Base-by-base conservation (phyloP, 2,888 invertebrate species). In the Habrosyne pyritoides region DNA sequence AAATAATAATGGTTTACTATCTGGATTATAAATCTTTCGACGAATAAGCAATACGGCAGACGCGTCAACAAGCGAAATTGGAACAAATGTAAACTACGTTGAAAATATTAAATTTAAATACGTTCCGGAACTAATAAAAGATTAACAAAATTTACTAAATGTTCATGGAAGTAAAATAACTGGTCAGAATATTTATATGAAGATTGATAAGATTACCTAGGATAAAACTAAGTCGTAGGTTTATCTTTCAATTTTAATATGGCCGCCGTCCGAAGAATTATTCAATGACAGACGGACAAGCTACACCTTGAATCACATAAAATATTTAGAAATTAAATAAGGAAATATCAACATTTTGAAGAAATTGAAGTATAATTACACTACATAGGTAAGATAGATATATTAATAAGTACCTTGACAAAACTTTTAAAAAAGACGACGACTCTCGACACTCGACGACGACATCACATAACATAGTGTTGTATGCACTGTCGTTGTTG, bases 341-440 rank as follows among this genome's bases (percentile, higher is more conserved):
- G 53, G 48, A 22, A 55, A 56, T 55, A 55, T 47, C 21, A 47
- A 53, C 48, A 52, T 66, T 56, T 61, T 57, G 54, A 55, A 66
- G 59, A 66, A 66, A 66, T 66, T 8, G 8, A 18, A 1, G 18
- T 18, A 8, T 42, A 33, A 33, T n/a, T n/a, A 33, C 4, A n/a
- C 6, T n/a, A 33, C 0, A 33, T 33, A 1, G 33, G n/a, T n/a
- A n/a, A n/a, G n/a, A n/a, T n/a, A n/a, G n/a, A n/a, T n/a, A 33
- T n/a, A 33, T 33, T 3, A 33, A 33, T n/a, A n/a, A 33, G n/a
- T 33, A 91, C 91, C 91, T 91, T 86, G 87, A 86, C 88, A 89
- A 86, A 90, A 86, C 87, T 89, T 50, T 90, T 91, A 89, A 73
- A 90, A 91, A 91, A 91, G 88, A 88, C 86, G 89, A 84, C 84